Evolutionary conservation across 2,113 vertebrate species (phyloP), one percentile per base, ranked within the genome.

Genomic region (Xiphophorus couchianus): DNA sequence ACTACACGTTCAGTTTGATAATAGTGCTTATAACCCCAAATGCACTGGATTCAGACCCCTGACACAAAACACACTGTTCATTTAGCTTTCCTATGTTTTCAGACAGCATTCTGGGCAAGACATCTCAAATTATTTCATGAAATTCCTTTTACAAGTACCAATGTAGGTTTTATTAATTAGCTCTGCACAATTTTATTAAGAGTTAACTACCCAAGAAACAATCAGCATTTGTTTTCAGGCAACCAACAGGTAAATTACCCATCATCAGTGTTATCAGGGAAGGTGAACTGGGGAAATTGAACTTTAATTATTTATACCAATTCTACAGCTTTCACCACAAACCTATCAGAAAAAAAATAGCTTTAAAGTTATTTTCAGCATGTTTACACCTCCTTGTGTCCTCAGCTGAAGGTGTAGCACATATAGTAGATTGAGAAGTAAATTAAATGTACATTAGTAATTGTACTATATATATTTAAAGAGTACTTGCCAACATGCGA

Each of bases 271-370:
- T 67, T 73, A 76, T 75, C 65, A 51, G 60, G 33, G 68, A 81
- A 64, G 62, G 70, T 71, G 78, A 77, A 68, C 51, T 44, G 27
- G 76, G 80, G 62, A 86, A 88, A 90, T 84, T 66, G 22, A 84
- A 79, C 76, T 85, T 90, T 71, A 88, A 91, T 90, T 84, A 91
- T 91, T 90, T 48, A 90, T 77, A 35, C 33, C 30, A 51, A 78
- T 71, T 86, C 78, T 82, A 80, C 60, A 79, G 54, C 54, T 51
- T 77, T 51, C n/a, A 30, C n/a, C 37, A 51, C 22, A 48, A 19
- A 27, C 29, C 70, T 30, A 29, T 60, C 19, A 3, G 28, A 73
- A n/a, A 74, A 48, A 35, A 51, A 66, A 64, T 71, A 80, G 73
- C 25, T 78, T 82, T 71, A 37, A 72, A 73, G 58, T 60, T 78